These are phyloP conservation scores for Crotalus viridis DNA, from an alignment of 2,113 vertebrate species.

Conservation along the genomic window DNA sequence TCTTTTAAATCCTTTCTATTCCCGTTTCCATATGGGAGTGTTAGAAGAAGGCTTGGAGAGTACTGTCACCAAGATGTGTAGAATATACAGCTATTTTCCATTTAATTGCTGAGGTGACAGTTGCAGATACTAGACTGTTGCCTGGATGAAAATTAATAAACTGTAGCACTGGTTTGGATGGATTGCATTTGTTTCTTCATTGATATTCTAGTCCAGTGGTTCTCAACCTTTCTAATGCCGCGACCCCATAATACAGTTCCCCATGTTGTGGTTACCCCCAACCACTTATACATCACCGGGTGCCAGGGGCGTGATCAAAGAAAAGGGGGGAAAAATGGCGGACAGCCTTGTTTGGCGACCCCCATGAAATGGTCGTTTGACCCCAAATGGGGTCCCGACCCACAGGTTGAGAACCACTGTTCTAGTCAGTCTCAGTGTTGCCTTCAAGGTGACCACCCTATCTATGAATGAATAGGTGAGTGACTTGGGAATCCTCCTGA, in stretches of 20 bases:
- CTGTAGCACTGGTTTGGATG: background rate
- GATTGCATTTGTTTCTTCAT: background rate
- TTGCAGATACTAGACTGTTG: background rate
- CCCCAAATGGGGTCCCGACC: too few relatives aligned
- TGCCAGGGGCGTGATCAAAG: too few relatives aligned
- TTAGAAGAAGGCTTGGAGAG: background rate
- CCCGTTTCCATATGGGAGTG: background rate
- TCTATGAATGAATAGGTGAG: background rate
- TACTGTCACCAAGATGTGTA: background rate
- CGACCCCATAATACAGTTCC: too few relatives aligned
- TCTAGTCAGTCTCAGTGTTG: background rate
- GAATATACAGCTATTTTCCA: background rate
- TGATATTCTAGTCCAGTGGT: background rate
- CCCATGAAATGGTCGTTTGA: too few relatives aligned
- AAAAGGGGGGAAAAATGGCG: too few relatives aligned
- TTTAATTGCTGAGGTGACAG: background rate
- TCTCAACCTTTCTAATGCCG: too few relatives aligned
- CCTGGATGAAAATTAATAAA: background rate
- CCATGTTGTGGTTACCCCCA: too few relatives aligned
- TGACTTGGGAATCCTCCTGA: background rate
- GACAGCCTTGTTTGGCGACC: too few relatives aligned
- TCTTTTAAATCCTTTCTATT: background rate
- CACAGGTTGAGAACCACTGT: too few relatives aligned
- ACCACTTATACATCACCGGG: too few relatives aligned
- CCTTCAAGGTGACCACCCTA: background rate